A percentile compares a stretch with the other conserved stretches of the same genome.
phyloP scores from a whole-genome alignment of 1,140 invertebrate species.

The Nymphalis io region DNA sequence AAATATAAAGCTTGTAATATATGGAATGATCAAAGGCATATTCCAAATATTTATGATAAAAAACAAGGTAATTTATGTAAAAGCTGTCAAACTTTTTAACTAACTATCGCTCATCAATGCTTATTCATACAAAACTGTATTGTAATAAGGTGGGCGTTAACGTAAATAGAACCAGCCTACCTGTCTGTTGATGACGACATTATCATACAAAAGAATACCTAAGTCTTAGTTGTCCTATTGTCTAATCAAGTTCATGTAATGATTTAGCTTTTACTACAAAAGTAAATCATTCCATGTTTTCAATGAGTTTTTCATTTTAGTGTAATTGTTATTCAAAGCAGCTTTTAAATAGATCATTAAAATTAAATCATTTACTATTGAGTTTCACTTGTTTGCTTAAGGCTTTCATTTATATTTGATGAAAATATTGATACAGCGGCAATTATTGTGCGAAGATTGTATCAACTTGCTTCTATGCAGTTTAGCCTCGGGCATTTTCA shows the following conservation, averaged over 20 bases:
- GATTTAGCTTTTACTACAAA: background rate
- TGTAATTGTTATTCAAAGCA: background rate
- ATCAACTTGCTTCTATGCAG: constrained; percentile 18
- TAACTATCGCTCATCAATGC: background rate
- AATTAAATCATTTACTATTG: background rate
- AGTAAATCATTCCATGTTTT: too few relatives aligned
- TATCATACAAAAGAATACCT: constrained; percentile 13
- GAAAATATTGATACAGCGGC: constrained; percentile 9
- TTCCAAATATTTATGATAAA: too few relatives aligned
- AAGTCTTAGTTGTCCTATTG: background rate
- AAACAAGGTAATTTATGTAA: too few relatives aligned
- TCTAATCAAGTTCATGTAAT: background rate
- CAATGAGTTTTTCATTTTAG: too few relatives aligned
- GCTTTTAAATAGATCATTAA: background rate
- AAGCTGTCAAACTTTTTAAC: too few relatives aligned
- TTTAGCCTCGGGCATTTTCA: constrained; percentile 11
- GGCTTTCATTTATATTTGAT: constrained; percentile 1
- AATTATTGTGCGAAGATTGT: constrained; percentile 15
- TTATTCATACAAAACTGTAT: constrained; percentile 5
- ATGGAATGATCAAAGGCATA: too few relatives aligned
- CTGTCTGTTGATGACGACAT: constrained; percentile 7
- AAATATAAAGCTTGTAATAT: too few relatives aligned
- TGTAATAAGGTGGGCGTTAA: constrained; percentile 13
- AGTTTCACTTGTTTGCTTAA: background rate
- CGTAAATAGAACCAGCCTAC: constrained; percentile 11